Evolutionary conservation across 2,113 vertebrate genomes (phyloP).

Genomic region (Corydoras maculifer): DNA sequence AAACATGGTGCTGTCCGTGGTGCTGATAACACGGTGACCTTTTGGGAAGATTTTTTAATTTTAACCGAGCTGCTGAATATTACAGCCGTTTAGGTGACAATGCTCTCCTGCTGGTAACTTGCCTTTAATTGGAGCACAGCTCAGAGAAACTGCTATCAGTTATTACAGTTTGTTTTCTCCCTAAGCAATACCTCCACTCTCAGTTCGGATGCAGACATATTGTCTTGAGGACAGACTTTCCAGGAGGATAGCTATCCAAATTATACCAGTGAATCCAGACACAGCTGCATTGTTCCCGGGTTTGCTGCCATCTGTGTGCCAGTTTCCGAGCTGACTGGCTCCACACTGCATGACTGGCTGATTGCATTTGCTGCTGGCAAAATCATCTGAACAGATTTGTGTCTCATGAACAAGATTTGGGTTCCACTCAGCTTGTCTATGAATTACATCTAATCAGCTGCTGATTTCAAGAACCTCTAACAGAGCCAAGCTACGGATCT

Average conservation of each 20-base stretch:
- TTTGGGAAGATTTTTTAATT: too few species aligned
- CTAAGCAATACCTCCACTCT: too few species aligned
- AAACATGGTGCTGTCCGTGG: too few species aligned
- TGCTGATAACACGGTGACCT: too few species aligned
- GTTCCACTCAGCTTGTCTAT: slow-evolving; percentile 31
- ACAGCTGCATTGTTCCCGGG: background rate
- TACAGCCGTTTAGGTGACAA: too few species aligned
- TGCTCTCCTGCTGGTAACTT: too few species aligned
- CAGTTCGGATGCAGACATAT: too few species aligned
- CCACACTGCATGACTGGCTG: slow-evolving; percentile 6
- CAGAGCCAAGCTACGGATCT: slow-evolving; percentile 6
- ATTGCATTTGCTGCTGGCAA: slow-evolving; percentile 36
- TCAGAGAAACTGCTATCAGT: too few species aligned
- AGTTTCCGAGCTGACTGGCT: slow-evolving; percentile 23
- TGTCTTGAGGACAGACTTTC: background rate
- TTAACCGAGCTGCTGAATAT: too few species aligned
- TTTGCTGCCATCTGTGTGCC: slow-evolving; percentile 16
- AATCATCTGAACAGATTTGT: slow-evolving; percentile 43
- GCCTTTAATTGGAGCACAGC: too few species aligned
- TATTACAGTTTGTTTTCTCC: too few species aligned
- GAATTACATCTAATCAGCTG: slow-evolving; percentile 37
- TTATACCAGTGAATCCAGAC: background rate
- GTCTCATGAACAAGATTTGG: slow-evolving; percentile 33
- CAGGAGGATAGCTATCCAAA: background rate
- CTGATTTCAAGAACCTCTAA: slow-evolving; percentile 32